phyloP scores from a whole-genome alignment of 2,888 invertebrate genomes.

The Spilarctia lutea region DNA sequence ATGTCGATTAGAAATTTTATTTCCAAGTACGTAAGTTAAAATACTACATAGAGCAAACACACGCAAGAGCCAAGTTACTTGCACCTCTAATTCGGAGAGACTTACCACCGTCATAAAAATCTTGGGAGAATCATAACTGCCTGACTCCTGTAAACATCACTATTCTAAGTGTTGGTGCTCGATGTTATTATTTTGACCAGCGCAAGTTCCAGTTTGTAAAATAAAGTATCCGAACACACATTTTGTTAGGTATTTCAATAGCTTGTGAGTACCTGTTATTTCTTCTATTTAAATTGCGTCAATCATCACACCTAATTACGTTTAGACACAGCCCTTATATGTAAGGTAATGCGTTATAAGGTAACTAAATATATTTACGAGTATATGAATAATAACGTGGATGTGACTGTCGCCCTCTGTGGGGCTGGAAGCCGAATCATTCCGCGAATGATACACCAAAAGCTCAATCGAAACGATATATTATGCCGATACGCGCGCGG shows the following conservation, averaged over 20 bases:
- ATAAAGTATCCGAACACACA: not conserved
- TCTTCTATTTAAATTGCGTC: not conserved
- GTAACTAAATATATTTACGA: conserved; percentile 27
- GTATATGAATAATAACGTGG: conserved; percentile 31
- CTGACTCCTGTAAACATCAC: not conserved
- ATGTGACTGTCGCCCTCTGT: conserved; percentile 58
- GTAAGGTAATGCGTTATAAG: conserved; percentile 10
- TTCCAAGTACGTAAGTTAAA: too few relatives aligned
- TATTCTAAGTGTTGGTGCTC: not conserved
- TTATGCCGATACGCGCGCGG: conserved; percentile 74
- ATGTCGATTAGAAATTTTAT: too few relatives aligned
- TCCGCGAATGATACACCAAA: conserved; percentile 81
- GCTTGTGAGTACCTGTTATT: not conserved
- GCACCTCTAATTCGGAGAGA: too few relatives aligned
- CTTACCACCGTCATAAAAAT: too few relatives aligned
- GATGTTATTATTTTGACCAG: not conserved
- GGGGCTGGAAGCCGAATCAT: conserved; percentile 65
- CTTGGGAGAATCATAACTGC: not conserved
- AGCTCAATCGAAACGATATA: conserved; percentile 84
- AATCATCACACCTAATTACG: not conserved
- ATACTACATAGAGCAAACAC: too few relatives aligned
- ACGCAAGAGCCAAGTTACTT: too few relatives aligned
- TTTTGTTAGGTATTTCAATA: not conserved
- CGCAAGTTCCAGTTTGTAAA: not conserved
- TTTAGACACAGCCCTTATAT: not conserved